Evolutionary conservation across 1,140 invertebrate species (phyloP).

Genomic region (Solenopsis invicta): DNA sequence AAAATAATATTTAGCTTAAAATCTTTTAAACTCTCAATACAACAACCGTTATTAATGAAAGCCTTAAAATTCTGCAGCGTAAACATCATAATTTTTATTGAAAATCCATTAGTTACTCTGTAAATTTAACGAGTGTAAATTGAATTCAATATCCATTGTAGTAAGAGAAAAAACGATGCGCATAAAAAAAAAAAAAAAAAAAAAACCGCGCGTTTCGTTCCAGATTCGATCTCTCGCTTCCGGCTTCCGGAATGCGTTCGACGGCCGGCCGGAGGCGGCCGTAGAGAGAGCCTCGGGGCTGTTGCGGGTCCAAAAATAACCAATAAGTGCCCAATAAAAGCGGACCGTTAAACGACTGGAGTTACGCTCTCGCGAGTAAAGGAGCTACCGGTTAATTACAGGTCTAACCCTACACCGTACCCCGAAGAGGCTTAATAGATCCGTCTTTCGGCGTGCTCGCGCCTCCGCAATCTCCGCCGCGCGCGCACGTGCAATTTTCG

Average conservation of each 20-base stretch:
- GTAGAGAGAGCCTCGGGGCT: slow-evolving; percentile 50
- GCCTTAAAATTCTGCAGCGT: not conserved
- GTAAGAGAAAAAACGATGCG: not conserved
- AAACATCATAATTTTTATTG: not conserved
- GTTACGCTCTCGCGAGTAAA: slow-evolving; percentile 82
- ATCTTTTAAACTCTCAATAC: not conserved
- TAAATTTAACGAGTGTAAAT: not conserved
- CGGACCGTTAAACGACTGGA: slow-evolving; percentile 77
- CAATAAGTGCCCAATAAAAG: slow-evolving; percentile 86
- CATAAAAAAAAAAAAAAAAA: slow-evolving; percentile 25
- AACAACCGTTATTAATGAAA: not conserved
- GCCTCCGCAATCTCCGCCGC: slow-evolving; percentile 59
- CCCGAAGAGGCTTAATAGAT: slow-evolving; percentile 82
- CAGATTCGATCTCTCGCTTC: slow-evolving; percentile 71
- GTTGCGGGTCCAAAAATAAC: slow-evolving; percentile 82
- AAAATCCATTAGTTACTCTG: not conserved
- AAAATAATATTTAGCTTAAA: slow-evolving; percentile 5
- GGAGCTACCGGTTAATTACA: slow-evolving; percentile 87
- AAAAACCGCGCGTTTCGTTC: slow-evolving; percentile 38
- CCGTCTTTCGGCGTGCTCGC: slow-evolving; percentile 79
- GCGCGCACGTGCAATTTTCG: slow-evolving; percentile 66
- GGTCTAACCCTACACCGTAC: slow-evolving; percentile 80
- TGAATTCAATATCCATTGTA: slow-evolving; percentile 28
- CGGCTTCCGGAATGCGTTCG: slow-evolving; percentile 77
- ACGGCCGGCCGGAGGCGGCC: slow-evolving; percentile 72